These are phyloP conservation scores for Zoanthus sansibaricus DNA, from an alignment of 92 coral and sea anemone species.

Conservation along the genomic window DNA sequence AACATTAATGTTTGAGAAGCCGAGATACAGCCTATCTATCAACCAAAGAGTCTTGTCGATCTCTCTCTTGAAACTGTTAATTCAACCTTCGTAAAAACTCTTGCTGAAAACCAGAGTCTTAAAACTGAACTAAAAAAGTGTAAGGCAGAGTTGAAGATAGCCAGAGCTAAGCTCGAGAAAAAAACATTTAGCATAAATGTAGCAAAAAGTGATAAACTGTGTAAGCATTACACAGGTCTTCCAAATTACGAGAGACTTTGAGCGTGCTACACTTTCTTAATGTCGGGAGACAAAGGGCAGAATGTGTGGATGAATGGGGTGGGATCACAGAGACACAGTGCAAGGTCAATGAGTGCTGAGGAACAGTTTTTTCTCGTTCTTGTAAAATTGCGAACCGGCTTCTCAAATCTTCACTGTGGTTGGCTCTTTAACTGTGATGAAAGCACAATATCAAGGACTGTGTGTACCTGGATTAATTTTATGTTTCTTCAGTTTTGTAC, in stretches of 20 bases:
- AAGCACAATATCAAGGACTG: slow-evolving; percentile 38
- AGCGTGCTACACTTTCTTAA: slow-evolving; percentile 17
- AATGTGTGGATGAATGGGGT: slow-evolving; percentile 24
- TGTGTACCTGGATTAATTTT: slow-evolving; percentile 64
- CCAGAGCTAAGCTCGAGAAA: slow-evolving; percentile 33
- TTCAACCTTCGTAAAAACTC: not conserved
- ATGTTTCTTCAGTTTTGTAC: slow-evolving; percentile 55
- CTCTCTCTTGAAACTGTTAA: slow-evolving; percentile 52
- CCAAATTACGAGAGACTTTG: slow-evolving; percentile 25
- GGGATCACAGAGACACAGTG: slow-evolving; percentile 33
- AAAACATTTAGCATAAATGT: slow-evolving; percentile 53
- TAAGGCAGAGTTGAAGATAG: slow-evolving; percentile 29
- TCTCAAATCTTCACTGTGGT: slow-evolving; percentile 17
- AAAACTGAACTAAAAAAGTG: slow-evolving; percentile 12
- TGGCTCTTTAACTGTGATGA: slow-evolving; percentile 2
- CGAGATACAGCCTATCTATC: slow-evolving; percentile 4
- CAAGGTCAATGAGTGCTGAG: slow-evolving; percentile 21
- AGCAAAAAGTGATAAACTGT: slow-evolving; percentile 48
- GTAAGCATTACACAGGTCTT: slow-evolving; percentile 55
- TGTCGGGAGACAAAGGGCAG: slow-evolving; percentile 32
- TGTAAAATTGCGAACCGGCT: slow-evolving; percentile 24
- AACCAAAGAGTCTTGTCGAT: slow-evolving; percentile 53
- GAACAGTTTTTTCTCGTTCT: slow-evolving; percentile 26
- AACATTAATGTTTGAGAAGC: slow-evolving; percentile 31
- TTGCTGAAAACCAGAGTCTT: slow-evolving; percentile 38